Evolutionary conservation across 2,113 vertebrate genomes (phyloP), one percentile per base, ranked within the genome.

Genomic region (Atlantisia rogersi): DNA sequence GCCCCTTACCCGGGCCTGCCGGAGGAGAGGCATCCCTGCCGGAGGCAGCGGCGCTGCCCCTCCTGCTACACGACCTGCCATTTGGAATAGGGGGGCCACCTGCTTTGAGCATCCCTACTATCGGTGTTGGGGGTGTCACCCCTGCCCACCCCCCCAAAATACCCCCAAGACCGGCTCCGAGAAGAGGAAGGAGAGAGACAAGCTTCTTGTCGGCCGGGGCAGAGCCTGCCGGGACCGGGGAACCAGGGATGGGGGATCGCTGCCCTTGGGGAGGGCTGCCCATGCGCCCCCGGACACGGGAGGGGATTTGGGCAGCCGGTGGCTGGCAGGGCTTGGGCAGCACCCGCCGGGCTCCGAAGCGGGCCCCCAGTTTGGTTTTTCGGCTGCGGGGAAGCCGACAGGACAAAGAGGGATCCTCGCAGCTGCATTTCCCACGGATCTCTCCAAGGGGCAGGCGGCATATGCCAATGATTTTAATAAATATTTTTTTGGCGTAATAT

Each of bases 381-480:
- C 42, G n/a, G 46, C 50, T 60, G 25, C 32, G 3, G 58, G 39
- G 40, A 79, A 48, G 70, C n/a, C 25, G 35, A 32, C 15, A 56
- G 69, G 69, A 90, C 87, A 56, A 89, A 85, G 56, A 91, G 29
- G 42, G 56, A 91, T 71, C 35, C 74, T 95, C 28, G 40, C 77
- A 92, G 80, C 68, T 62, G 86, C 91, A 11, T 82, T 97, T 95
- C 88, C 94, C 89, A 93, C 9, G 59, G 83, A 88, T 46, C 37
- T 94, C 95, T 97, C 95, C 79, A 25, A 96, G 96, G 85, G 91
- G 79, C 91, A 90, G 77, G 82, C 40, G 77, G 94, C 95, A 92
- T 89, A 95, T 87, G 98, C 88, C 97, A 97, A 93, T 62, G 91
- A 93, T 97, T 97, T 97, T 92, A 97, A 98, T 97, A 96, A 96